Conservation (phyloP, 2,113 vertebrate genomes). For the Tyrannus savana region DNA sequence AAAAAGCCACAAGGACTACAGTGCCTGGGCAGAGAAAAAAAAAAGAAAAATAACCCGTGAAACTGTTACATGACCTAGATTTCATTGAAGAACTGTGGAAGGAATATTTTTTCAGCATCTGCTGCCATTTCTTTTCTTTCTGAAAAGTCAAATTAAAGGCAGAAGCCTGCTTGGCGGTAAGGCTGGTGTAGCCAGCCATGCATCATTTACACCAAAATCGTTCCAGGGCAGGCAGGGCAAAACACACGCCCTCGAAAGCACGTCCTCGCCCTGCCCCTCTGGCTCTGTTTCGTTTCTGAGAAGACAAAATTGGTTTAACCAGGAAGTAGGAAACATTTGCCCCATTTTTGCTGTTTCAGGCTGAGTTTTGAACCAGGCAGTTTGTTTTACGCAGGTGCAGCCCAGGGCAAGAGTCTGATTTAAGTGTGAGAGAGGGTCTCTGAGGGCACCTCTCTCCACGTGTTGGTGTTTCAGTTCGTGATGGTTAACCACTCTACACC, state of each 20-base stretch:
- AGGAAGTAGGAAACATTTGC: constrained; percentile 60
- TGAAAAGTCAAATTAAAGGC: background rate
- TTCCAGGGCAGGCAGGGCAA: background rate
- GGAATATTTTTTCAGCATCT: constrained; percentile 13
- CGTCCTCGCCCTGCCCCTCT: constrained; percentile 6
- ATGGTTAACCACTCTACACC: constrained; percentile 67
- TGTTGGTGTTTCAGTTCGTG: background rate
- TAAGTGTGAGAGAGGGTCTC: constrained; percentile 74
- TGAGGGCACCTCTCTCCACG: constrained; percentile 58
- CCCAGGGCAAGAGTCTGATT: constrained; percentile 80
- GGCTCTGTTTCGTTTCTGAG: constrained; percentile 49
- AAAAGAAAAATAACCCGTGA: background rate
- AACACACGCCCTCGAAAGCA: background rate
- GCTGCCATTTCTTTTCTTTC: background rate
- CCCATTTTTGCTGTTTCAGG: constrained; percentile 63
- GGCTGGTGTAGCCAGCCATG: background rate
- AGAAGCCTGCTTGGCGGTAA: background rate
- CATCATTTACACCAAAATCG: background rate
- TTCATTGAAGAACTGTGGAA: background rate
- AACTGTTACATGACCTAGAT: constrained; percentile 58
- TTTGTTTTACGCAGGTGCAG: constrained; percentile 74
- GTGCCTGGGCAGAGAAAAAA: background rate
- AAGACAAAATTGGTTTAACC: constrained; percentile 63
- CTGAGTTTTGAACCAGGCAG: constrained; percentile 71
- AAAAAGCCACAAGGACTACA: background rate